phyloP scores from a whole-genome alignment of 2,888 invertebrate genomes.

The Napeogenes sylphis region DNA sequence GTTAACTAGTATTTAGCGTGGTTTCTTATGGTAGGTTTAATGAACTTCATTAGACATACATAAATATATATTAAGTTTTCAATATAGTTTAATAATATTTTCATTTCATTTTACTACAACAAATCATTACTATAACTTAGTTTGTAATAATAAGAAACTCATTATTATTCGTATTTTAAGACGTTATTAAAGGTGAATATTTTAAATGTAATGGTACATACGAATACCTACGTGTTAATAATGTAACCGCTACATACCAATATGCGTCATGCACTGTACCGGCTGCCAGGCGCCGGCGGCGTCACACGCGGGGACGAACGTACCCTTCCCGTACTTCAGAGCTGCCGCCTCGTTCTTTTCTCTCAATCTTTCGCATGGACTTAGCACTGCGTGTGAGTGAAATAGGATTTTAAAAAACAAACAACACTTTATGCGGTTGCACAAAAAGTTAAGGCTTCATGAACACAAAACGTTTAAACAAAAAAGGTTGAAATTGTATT shows the following conservation, averaged over 20 bases:
- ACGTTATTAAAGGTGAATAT: too few species aligned
- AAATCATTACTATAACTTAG: too few species aligned
- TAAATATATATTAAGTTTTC: too few species aligned
- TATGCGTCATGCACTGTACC: slow-evolving; percentile 85
- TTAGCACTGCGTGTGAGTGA: slow-evolving; percentile 74
- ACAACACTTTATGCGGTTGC: not conserved
- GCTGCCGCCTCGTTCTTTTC: slow-evolving; percentile 87
- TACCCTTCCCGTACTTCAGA: slow-evolving; percentile 83
- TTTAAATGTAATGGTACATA: too few species aligned
- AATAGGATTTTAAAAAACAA: not conserved
- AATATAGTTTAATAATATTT: too few species aligned
- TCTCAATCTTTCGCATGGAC: slow-evolving; percentile 87
- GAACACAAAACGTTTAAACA: too few species aligned
- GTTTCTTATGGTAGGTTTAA: not conserved
- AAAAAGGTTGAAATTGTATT: too few species aligned
- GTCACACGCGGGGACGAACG: slow-evolving; percentile 88
- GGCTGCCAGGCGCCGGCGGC: slow-evolving; percentile 87
- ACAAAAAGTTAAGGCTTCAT: not conserved
- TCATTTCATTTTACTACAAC: too few species aligned
- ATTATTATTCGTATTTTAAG: too few species aligned
- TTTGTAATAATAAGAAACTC: too few species aligned
- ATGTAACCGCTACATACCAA: slow-evolving; percentile 44
- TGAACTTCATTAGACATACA: too few species aligned
- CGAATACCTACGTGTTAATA: too few species aligned
- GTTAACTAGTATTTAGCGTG: not conserved